Conservation (phyloP, 2,888 invertebrate genomes). For the Glyphotaelius pellucidus region DNA sequence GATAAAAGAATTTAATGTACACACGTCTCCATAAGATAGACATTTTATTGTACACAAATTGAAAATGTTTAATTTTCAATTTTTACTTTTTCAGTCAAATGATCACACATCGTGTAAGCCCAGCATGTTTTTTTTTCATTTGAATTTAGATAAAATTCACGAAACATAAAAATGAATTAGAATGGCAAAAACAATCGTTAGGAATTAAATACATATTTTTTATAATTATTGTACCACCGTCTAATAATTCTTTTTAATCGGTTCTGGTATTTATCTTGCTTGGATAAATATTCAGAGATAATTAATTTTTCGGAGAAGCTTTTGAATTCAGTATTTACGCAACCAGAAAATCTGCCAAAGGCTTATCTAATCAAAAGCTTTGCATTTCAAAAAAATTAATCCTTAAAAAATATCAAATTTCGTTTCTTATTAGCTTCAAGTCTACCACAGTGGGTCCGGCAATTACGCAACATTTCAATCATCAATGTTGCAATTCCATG, state of each 20-base stretch:
- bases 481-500: neutral
- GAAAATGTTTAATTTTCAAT: neutral
- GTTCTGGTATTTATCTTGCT: neutral
- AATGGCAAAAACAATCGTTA: neutral
- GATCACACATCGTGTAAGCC: neutral
- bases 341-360: constrained; percentile 1
- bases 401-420: neutral
- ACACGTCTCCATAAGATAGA: neutral
- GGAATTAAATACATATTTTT: neutral
- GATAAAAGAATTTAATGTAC: constrained; percentile 2
- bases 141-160: neutral
- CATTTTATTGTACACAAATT: neutral
- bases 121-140: neutral
- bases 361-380: neutral
- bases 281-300: neutral
- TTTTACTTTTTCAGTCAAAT: neutral
- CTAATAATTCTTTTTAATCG: neutral
- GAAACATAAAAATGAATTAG: neutral
- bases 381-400: neutral
- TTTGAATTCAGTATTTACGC: neutral
- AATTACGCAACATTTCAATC: neutral
- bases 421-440: neutral
- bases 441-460: neutral
- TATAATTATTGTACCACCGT: neutral
- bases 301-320: neutral